Base-by-base conservation (phyloP, 2,797 vertebrate genomes). In the Enteromius fasciolatus region DNA sequence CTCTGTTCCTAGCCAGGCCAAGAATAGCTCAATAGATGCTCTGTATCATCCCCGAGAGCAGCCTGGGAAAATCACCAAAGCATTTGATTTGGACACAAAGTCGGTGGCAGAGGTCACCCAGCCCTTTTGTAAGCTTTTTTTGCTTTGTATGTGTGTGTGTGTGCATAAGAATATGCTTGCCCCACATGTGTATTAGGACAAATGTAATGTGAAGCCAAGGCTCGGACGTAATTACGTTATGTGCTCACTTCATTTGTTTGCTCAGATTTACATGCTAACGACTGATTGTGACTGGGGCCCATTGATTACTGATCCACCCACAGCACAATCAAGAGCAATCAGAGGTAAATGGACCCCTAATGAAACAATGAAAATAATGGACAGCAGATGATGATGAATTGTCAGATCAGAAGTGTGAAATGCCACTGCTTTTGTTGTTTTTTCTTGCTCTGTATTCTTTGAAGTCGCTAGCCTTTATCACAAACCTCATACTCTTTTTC, bases 11-110 rank as follows among this genome's bases (percentile, higher is more conserved):
- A 86, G 50, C 67, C 76, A 83, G 66, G 83, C 86, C 86, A 87
- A 86, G 83, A 86, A 88, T 88, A 88, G 76, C 84, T 87, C 83
- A 87, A 87, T 85, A 81, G 80, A 87, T 68, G 75, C 86, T 87
- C 87, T 87, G 83, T 85, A 79, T 83, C 72, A 68, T 77, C 74
- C 81, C 83, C 44, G 73, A 76, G 75, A 83, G 81, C 77, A 81
- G 80, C 83, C 84, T 87, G 84, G 81, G 83, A 85, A 87, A 87
- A 83, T 80, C 78, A 87, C 78, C 44, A 83, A 83, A 80, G 78
- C 86, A 77, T 87, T 86, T 81, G 83, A 87, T 83, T 79, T 57
- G 41, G 83, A 88, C 54, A 81, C 77, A 86, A 73, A 83, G 84
- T 78, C 64, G 31, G 68, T 82, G 69, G 57, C 75, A 79, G 82